Evolutionary conservation across 1,140 invertebrate genomes (phyloP), one percentile per base, ranked within the genome.

Genomic region (Nomia melanderi): DNA sequence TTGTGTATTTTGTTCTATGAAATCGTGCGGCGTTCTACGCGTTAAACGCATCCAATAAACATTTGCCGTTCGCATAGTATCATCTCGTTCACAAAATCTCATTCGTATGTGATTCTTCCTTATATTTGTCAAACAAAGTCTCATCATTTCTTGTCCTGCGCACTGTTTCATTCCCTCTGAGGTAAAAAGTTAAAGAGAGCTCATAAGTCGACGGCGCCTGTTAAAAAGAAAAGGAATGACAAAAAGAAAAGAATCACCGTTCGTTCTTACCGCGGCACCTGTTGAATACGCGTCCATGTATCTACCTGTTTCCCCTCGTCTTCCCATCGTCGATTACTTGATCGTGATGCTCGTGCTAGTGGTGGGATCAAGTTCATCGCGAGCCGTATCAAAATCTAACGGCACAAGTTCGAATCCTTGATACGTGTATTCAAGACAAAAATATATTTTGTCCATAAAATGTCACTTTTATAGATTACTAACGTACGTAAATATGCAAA

Each of bases 51-150:
- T 20, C 2, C 14, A 17, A 17, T 17, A 44, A 44, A 44, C 41
- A 44, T 44, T 44, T 17, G 41, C 12, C 36, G 36, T 39, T 39
- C 1, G 8, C 36, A 12, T 8, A 39, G 36, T 39, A 1, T 12
- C 36, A 39, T 8, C 36, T 12, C 8, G 36, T 9, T n/a, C n/a
- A n/a, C n/a, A 12, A 39, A 39, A 39, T 25, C 29, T 3, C 54
- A 31, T 29, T 31, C 54, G 12, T 36, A 20, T 44, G 5, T 29
- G 31, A 59, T 33, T 29, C 17, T 6, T 8, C 29, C 4, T 29
- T 17, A 78, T 87, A 88, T 86, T 85, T 86, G 81, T 74, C 75
- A 69, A 82, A 71, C 79, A 60, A 76, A 50, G 75, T 76, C 62
- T 75, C 75, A 57, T 75, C 53, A 75, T 67, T 79, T 60, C 71